Percentiles rank a stretch among this genome's conserved stretches.
These are phyloP conservation scores for Neotragus pygmaeus DNA, from an alignment of 2,113 vertebrate genomes.

Conservation along the genomic window DNA sequence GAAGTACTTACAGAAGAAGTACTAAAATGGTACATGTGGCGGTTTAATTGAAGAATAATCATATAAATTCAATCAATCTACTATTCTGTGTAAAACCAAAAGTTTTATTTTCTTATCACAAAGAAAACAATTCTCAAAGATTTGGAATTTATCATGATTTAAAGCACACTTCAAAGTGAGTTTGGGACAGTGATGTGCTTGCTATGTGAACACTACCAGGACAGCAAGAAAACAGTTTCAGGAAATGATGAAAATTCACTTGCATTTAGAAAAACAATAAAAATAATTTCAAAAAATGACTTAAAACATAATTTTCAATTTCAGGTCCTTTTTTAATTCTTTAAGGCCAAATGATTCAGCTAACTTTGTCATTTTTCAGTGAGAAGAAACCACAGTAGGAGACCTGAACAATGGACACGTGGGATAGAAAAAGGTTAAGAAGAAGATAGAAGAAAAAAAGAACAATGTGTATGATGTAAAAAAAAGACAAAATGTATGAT, in stretches of 20 bases:
- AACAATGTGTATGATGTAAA: no score
- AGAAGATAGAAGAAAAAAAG: neutral
- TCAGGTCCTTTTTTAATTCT: neutral
- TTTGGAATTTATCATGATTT: neutral
- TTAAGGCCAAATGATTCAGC: neutral
- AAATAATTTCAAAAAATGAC: neutral
- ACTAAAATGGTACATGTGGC: constrained; percentile 41
- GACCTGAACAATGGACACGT: neutral
- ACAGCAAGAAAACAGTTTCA: neutral
- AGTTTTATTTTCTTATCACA: neutral
- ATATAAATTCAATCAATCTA: constrained; percentile 25
- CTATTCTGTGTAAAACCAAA: neutral
- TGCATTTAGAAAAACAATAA: neutral
- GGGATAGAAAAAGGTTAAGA: neutral
- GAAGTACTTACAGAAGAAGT: constrained; percentile 53
- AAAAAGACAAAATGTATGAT: neutral
- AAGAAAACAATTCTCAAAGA: neutral
- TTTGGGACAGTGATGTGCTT: neutral
- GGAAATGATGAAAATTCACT: neutral
- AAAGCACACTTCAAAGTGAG: neutral
- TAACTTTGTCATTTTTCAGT: neutral
- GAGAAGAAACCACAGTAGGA: neutral
- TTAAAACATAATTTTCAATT: neutral
- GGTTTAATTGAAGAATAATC: constrained; percentile 38
- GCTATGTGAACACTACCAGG: neutral